Evolutionary conservation across 64 coral and sea anemone species (phyloP).

Genomic region (Pocillopora damicornis): DNA sequence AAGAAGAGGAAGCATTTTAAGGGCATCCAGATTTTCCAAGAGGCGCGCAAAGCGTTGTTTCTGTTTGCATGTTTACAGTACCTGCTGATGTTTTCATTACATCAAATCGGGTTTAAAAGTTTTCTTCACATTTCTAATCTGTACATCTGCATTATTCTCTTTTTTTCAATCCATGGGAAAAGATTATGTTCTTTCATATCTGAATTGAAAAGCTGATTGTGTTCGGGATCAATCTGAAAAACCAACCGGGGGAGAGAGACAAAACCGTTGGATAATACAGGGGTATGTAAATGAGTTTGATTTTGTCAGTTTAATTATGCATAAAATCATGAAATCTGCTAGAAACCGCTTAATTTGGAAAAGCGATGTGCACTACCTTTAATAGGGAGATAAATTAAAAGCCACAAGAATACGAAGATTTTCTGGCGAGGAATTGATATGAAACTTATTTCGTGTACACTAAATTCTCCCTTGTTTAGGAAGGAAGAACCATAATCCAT

Average conservation of each 20-base stretch:
- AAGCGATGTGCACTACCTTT: neutral
- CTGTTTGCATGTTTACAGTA: too few species aligned
- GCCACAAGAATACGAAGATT: neutral
- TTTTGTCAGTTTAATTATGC: conserved; percentile 1
- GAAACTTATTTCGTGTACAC: neutral
- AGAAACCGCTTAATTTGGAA: neutral
- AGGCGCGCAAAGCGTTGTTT: too few species aligned
- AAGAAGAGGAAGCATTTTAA: too few species aligned
- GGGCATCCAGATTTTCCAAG: too few species aligned
- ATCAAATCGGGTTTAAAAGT: too few species aligned
- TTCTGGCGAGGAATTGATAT: neutral
- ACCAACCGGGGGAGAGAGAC: neutral
- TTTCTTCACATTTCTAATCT: too few species aligned
- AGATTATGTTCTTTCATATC: too few species aligned
- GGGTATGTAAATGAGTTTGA: neutral
- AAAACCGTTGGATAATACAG: neutral
- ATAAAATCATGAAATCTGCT: conserved; percentile 3
- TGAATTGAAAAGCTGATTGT: too few species aligned
- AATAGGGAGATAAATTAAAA: neutral
- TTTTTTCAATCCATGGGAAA: too few species aligned
- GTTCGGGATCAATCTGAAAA: too few species aligned
- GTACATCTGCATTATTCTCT: too few species aligned
- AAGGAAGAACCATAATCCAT: neutral
- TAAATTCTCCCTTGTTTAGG: neutral
- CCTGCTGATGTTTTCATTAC: too few species aligned